These are phyloP conservation scores for Dendrolimus pini DNA, from an alignment of 2,888 invertebrate genomes.

Conservation along the genomic window DNA sequence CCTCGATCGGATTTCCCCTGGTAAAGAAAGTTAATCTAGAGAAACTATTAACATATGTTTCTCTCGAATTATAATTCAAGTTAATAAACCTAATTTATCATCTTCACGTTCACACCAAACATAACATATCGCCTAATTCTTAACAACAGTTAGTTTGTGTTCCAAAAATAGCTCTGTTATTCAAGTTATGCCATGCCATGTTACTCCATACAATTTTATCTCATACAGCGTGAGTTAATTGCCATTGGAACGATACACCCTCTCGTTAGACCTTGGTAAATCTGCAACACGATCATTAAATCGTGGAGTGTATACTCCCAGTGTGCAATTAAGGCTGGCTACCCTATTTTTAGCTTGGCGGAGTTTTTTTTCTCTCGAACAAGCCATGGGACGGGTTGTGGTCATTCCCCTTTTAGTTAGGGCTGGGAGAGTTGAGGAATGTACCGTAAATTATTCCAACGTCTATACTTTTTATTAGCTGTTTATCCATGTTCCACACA, in stretches of 20 bases:
- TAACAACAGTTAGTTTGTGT: not conserved
- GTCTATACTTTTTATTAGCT: too few relatives aligned
- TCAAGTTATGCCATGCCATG: conserved; percentile 2
- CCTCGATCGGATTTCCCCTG: too few relatives aligned
- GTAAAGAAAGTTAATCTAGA: too few relatives aligned
- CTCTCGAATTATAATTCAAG: too few relatives aligned
- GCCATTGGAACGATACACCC: conserved; percentile 3
- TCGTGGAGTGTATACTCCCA: conserved; percentile 64
- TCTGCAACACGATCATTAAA: conserved; percentile 46
- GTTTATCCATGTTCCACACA: too few relatives aligned
- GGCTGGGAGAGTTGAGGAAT: not conserved
- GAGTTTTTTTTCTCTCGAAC: conserved; percentile 39
- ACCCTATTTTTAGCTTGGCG: conserved; percentile 60
- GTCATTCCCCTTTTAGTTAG: conserved; percentile 27
- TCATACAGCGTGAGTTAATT: not conserved
- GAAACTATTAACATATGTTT: too few relatives aligned
- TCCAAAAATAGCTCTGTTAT: not conserved
- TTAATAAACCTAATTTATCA: too few relatives aligned
- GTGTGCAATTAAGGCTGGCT: conserved; percentile 58
- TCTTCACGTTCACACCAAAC: too few relatives aligned
- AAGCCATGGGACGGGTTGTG: conserved; percentile 34
- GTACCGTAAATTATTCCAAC: too few relatives aligned
- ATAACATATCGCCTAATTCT: too few relatives aligned
- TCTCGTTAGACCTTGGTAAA: conserved; percentile 5
- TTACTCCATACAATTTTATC: not conserved